phyloP scores from a whole-genome alignment of 1,140 invertebrate species.

The Pentalonia nigronervosa region DNA sequence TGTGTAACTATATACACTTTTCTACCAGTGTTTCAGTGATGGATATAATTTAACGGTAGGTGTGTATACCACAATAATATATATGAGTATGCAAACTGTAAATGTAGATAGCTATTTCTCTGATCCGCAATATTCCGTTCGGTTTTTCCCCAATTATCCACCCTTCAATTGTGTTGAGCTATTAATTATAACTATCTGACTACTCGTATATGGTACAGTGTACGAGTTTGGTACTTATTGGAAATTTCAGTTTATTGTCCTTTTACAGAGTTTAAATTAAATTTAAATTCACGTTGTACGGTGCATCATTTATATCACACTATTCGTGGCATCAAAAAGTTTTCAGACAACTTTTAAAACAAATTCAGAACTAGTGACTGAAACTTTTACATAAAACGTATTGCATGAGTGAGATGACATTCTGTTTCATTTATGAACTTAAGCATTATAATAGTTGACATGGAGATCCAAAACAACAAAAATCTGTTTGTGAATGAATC shows the following conservation, averaged over 20 bases:
- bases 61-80: background rate
- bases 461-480: background rate
- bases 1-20: background rate
- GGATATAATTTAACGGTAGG: background rate
- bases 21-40: background rate
- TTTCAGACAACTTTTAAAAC: background rate
- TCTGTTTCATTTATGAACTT: slow-evolving; percentile 35
- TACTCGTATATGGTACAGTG: background rate
- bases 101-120: background rate
- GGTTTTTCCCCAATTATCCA: background rate
- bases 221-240: background rate
- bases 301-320: background rate
- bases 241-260: background rate
- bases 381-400: slow-evolving; percentile 29
- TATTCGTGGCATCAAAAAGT: background rate
- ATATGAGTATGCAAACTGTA: background rate
- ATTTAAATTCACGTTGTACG: background rate
- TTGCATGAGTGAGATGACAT: background rate
- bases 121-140: background rate
- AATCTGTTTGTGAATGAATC: background rate
- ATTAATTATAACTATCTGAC: background rate
- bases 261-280: background rate
- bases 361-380: background rate
- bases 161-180: background rate
- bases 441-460: background rate